Evolutionary conservation across 2,888 invertebrate species (phyloP), one percentile per base, ranked within the genome.

Genomic region (Plusia festucae): DNA sequence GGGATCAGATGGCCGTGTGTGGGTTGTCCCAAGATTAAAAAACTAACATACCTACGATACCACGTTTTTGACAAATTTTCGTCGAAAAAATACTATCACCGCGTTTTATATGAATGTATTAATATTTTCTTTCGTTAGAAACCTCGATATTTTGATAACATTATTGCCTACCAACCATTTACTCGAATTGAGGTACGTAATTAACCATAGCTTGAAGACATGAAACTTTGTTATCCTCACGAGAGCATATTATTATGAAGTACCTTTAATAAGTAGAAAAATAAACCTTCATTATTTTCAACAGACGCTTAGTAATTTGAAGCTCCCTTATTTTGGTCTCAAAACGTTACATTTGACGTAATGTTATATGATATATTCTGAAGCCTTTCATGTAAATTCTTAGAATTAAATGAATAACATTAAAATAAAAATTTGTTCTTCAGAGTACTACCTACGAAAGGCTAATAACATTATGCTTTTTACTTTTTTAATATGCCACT

Each of bases 151-250:
- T 52, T 9, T n/a, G 20, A 18, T 27, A 57, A 52, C 52, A 49
- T 34, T 53, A 53, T 20, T 40, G 9, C 30, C 8, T 40, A n/a
- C 5, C n/a, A n/a, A 40, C n/a, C 40, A n/a, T 6, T 34, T 51
- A 16, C 60, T 65, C 13, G 53, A 24, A 69, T 63, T 67, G 57
- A 46, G 53, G 62, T 34, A 60, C 53, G 44, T 60, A 63, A 67
- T 74, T 65, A 64, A 63, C 15, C 46, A 51, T n/a, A 49, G 18
- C 60, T 63, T 59, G 24, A 53, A 71, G 74, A 78, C 24, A 64
- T 57, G 65, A 63, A 55, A 60, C 73, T 44, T 56, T 59, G 53
- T 77, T 67, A 63, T 59, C 40, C 67, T 70, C 51, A 13, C 56
- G 46, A 52, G 40, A 53, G 53, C n/a, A n/a, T n/a, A n/a, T n/a